Evolutionary conservation across 1,140 invertebrate genomes (phyloP).

Genomic region (Trissolcus basalis): DNA sequence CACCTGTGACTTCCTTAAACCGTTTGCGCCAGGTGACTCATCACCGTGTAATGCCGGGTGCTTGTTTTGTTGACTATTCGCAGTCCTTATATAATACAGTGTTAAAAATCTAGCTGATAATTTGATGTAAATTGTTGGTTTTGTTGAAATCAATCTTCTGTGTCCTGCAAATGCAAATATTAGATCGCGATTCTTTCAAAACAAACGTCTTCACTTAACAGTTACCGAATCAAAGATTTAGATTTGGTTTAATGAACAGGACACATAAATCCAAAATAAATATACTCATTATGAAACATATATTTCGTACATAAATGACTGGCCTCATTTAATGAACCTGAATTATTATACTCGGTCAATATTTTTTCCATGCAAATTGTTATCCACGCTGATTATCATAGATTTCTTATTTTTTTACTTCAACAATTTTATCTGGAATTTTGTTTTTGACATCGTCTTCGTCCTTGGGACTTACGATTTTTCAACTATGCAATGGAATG

Average conservation of each 20-base stretch:
- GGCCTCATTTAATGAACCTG: too few species aligned
- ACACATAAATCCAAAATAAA: not conserved
- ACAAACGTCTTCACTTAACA: not conserved
- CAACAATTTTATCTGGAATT: not conserved
- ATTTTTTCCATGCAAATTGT: too few species aligned
- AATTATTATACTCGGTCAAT: too few species aligned
- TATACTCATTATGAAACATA: too few species aligned
- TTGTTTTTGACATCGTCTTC: slow-evolving; percentile 28
- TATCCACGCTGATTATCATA: too few species aligned
- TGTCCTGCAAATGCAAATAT: slow-evolving; percentile 8
- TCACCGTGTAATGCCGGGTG: slow-evolving; percentile 11
- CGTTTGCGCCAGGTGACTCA: slow-evolving; percentile 32
- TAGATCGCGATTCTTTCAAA: not conserved
- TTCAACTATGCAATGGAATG: slow-evolving; percentile 23
- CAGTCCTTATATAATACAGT: slow-evolving; percentile 37
- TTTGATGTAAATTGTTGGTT: not conserved
- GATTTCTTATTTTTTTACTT: too few species aligned
- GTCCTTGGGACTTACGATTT: slow-evolving; percentile 45
- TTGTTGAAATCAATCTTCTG: slow-evolving; percentile 3
- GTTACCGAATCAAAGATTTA: not conserved
- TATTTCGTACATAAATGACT: too few species aligned
- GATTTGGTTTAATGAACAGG: not conserved
- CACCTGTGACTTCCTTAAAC: slow-evolving; percentile 55
- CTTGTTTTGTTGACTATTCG: slow-evolving; percentile 18
- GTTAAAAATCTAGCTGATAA: slow-evolving; percentile 12